Evolutionary conservation across 2,888 invertebrate species (phyloP), one percentile per base, ranked within the genome.

Genomic region (Crocallis elinguaria): DNA sequence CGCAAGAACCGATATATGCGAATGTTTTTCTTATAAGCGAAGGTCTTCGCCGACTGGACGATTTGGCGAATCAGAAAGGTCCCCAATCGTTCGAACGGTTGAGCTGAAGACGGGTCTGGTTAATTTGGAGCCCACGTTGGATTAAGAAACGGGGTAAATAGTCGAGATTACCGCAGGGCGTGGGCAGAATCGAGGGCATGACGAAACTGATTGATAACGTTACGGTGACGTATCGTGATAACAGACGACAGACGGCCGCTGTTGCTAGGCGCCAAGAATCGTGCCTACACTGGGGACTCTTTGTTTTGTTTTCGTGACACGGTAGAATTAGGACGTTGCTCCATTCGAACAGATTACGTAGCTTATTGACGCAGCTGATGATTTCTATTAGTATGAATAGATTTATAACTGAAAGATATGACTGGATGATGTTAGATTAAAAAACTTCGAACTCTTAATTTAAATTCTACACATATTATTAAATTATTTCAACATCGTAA

Each of bases 191-290:
- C 72, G 86, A 75, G 88, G 88, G 71, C 88, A 81, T 80, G 84
- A 84, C 86, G 86, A 83, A 86, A 87, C 79, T 84, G 86, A 86
- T 87, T 88, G 88, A 89, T 90, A 88, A 86, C 80, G 77, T 73
- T 70, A 67, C 65, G 70, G 71, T 75, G 74, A 77, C 75, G 73
- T 78, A 76, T 72, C 77, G 78, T 80, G 83, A 77, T 75, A 73
- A 72, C 71, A 65, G 63, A 49, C 36, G 39, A 23, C 16, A 8
- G 57, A 38, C 21, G 17, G 57, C 62, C 64, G 66, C 64, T 76
- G 84, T 86, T 83, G 77, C 86, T 74, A 83, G 72, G 79, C 73
- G 62, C 66, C 65, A 14, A 39, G 14, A n/a, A 56, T 60, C 53
- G 58, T 54, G 45, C 46, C 49, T 33, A 49, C 35, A 48, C 23